Percentiles rank a stretch among this genome's conserved stretches.
Evolutionary conservation across 1,140 invertebrate genomes (phyloP).

Genomic region (Ceratina australensis): DNA sequence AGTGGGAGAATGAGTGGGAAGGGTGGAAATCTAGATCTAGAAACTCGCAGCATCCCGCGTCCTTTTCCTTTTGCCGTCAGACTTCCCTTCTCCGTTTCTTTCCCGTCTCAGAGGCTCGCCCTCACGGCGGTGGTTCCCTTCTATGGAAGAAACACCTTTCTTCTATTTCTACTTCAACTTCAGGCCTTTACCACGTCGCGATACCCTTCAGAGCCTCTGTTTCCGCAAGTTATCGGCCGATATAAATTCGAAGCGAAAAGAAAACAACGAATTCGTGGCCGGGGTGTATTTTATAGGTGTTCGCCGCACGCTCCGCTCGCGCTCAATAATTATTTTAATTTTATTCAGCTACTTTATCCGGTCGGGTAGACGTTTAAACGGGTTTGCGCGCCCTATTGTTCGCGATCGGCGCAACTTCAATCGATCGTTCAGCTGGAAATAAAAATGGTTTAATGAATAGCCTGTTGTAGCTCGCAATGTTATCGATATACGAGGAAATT

Average conservation of each 20-base stretch:
- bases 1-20: not conserved
- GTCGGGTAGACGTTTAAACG: slow-evolving; percentile 3
- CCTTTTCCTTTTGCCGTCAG: slow-evolving; percentile 18
- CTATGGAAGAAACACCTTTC: slow-evolving; percentile 34
- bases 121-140: slow-evolving; percentile 1
- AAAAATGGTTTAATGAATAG: slow-evolving; percentile 17
- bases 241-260: slow-evolving; percentile 69
- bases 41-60: slow-evolving; percentile 41
- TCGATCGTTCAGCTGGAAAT: slow-evolving; percentile 5
- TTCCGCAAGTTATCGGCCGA: slow-evolving; percentile 45
- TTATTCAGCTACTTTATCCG: slow-evolving; percentile 4
- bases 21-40: slow-evolving; percentile 46
- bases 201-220: slow-evolving; percentile 10
- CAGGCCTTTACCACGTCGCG: not conserved
- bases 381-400: not conserved
- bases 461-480: not conserved
- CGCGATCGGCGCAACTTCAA: slow-evolving; percentile 11
- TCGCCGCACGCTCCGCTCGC: not conserved
- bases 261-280: slow-evolving; percentile 54
- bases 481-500: not conserved
- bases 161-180: slow-evolving; percentile 47
- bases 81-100: slow-evolving; percentile 14
- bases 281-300: not conserved
- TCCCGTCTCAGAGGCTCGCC: slow-evolving; percentile 19
- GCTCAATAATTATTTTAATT: slow-evolving; percentile 38